Evolutionary conservation across 1,140 invertebrate species (phyloP).

Genomic region (Batillaria attramentaria): DNA sequence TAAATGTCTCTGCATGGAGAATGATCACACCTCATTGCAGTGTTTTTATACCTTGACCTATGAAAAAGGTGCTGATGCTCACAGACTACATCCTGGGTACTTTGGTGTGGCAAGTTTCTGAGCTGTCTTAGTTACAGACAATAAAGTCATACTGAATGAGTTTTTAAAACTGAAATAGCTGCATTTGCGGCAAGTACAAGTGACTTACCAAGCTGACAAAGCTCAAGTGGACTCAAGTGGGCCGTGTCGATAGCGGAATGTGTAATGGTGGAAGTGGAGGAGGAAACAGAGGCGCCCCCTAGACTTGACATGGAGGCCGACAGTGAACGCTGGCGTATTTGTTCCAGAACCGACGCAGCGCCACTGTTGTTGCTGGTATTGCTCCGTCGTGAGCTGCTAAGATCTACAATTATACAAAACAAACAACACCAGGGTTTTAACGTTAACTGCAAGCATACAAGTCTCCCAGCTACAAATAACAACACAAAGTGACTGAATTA

Average conservation of each 20-base stretch:
- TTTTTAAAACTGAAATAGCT: not conserved
- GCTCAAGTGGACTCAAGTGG: constrained; percentile 61
- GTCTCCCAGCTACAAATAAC: too few species aligned
- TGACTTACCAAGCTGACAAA: constrained; percentile 68
- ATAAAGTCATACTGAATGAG: not conserved
- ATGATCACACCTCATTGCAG: too few species aligned
- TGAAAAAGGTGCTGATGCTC: too few species aligned
- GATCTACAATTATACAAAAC: too few species aligned
- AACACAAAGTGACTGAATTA: too few species aligned
- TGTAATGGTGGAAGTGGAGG: constrained; percentile 61
- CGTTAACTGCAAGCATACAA: too few species aligned
- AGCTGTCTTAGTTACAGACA: not conserved
- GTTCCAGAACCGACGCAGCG: constrained; percentile 35
- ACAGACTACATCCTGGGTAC: too few species aligned
- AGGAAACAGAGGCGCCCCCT: constrained; percentile 56
- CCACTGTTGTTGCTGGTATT: constrained; percentile 43
- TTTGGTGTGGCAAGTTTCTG: not conserved
- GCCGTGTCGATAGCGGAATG: constrained; percentile 54
- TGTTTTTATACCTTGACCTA: too few species aligned
- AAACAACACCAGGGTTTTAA: too few species aligned
- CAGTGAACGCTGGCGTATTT: constrained; percentile 44
- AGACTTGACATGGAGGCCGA: constrained; percentile 61
- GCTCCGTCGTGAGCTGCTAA: constrained; percentile 15
- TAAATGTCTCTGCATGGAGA: too few species aligned
- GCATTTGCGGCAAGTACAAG: not conserved